phyloP scores from a whole-genome alignment of 2,888 invertebrate species.

The Sphinx pinastri region DNA sequence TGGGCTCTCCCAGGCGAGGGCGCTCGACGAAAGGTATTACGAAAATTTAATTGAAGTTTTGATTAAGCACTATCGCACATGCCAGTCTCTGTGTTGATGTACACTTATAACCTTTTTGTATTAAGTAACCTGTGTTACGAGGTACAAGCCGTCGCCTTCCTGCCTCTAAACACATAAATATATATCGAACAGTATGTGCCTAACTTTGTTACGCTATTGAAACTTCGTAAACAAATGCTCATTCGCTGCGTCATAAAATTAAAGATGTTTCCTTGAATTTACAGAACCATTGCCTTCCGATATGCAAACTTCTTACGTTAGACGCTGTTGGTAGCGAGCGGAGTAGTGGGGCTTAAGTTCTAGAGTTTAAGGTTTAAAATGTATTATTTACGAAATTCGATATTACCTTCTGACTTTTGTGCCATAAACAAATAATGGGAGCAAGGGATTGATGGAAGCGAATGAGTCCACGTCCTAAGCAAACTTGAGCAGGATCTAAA shows the following conservation, averaged over 20 bases:
- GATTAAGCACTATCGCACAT: slow-evolving; percentile 74
- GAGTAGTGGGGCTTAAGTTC: slow-evolving; percentile 46
- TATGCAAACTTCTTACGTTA: slow-evolving; percentile 52
- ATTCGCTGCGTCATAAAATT: slow-evolving; percentile 55
- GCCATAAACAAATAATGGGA: slow-evolving; percentile 71
- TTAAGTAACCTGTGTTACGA: slow-evolving; percentile 31
- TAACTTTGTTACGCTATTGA: slow-evolving; percentile 26
- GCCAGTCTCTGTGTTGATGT: slow-evolving; percentile 50
- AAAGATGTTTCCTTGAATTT: slow-evolving; percentile 55
- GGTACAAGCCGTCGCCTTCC: neutral
- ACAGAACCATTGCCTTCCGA: slow-evolving; percentile 51
- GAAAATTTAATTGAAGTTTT: slow-evolving; percentile 80
- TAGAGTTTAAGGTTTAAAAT: slow-evolving; percentile 48
- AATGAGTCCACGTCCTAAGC: slow-evolving; percentile 74
- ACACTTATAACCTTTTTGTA: slow-evolving; percentile 38
- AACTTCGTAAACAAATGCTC: slow-evolving; percentile 54
- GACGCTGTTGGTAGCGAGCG: slow-evolving; percentile 34
- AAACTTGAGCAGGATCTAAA: slow-evolving; percentile 70
- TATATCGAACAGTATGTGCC: slow-evolving; percentile 16
- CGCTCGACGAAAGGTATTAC: slow-evolving; percentile 71
- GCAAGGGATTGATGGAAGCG: slow-evolving; percentile 72
- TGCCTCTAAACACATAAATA: neutral
- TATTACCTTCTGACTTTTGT: slow-evolving; percentile 56
- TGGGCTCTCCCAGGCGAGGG: slow-evolving; percentile 59
- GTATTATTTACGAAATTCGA: slow-evolving; percentile 40